Evolutionary conservation across 2,113 vertebrate genomes (phyloP), one percentile per base, ranked within the genome.

Genomic region (Paramormyrops kingsleyae): DNA sequence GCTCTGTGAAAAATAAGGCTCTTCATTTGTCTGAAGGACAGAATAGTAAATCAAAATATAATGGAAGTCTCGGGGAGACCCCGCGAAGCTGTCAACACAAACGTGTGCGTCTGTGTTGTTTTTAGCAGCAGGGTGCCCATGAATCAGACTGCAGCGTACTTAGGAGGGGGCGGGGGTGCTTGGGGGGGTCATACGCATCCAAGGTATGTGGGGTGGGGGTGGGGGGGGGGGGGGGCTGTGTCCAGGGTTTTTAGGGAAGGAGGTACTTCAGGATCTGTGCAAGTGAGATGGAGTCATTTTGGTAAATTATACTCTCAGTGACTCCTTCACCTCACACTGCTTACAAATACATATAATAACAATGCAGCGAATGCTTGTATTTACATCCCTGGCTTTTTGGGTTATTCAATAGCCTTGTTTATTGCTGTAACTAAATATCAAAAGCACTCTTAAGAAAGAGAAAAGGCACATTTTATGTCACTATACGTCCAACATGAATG

Each of bases 31-130:
- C 21, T 56, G 10, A 35, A 89, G 77, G 77, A 89, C 42, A 83
- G 53, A 89, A 85, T 85, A 89, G 80, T 85, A 89, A 89, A 89
- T 89, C 89, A 89, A 84, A 89, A 89, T 89, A 89, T 85, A 89
- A 85, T 89, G 52, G 89, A 50, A 85, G 80, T 85, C 80, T 49
- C 24, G 42, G 89, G 80, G 89, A 89, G 89, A 84, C 89, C 89
- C 52, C 53, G 24, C 56, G 42, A 19, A 62, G 88, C 62, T 85
- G 88, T 49, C 53, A 84, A 89, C 88, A 89, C 80, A 83, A 84
- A 84, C 39, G 39, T 89, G 88, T 89, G 52, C 47, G 88, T 84
- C 50, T 84, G 80, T 89, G 88, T 89, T 89, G 35, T 89, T 77
- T 89, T 83, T 89, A 89, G 77, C 52, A 84, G 88, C 50, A 17